Percentiles rank a stretch among this genome's conserved stretches.
These are phyloP conservation scores for Chloroclystis v-ata DNA, from an alignment of 2,888 invertebrate species.

Conservation along the genomic window DNA sequence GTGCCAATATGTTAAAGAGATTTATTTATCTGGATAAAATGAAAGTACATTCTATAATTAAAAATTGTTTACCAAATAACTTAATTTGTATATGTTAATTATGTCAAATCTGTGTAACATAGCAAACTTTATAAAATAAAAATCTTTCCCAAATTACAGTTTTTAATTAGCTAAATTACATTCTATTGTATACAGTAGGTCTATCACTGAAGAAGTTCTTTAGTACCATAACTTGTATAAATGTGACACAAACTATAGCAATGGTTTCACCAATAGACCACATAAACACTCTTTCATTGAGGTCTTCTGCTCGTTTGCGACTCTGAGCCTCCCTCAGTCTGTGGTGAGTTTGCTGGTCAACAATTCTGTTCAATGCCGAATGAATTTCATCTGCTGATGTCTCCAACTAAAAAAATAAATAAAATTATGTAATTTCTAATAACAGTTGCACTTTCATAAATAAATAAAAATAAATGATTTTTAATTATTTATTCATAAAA, in stretches of 20 bases:
- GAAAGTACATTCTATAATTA: background rate
- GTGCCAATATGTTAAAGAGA: constrained; percentile 4
- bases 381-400: constrained; percentile 93
- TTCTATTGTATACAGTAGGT: constrained; percentile 66
- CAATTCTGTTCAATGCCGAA: constrained; percentile 89
- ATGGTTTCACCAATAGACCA: constrained; percentile 95
- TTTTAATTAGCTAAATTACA: constrained; percentile 55
- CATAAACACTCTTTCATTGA: constrained; percentile 94
- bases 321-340: constrained; percentile 95
- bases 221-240: constrained; percentile 93
- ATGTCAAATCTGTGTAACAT: constrained; percentile 4
- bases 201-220: constrained; percentile 90
- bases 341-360: constrained; percentile 98
- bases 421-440: background rate
- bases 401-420: constrained; percentile 85
- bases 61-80: background rate
- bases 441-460: too few relatives aligned
- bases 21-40: constrained; percentile 2
- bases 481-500: too few relatives aligned
- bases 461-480: too few relatives aligned
- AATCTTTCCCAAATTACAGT: constrained; percentile 63
- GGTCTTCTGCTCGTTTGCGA: constrained; percentile 95
- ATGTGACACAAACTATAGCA: constrained; percentile 89
- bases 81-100: constrained; percentile 2
- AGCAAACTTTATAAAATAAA: constrained; percentile 18